Evolutionary conservation across 2,888 invertebrate species (phyloP), one percentile per base, ranked within the genome.

Genomic region (Ectobius pallidus): DNA sequence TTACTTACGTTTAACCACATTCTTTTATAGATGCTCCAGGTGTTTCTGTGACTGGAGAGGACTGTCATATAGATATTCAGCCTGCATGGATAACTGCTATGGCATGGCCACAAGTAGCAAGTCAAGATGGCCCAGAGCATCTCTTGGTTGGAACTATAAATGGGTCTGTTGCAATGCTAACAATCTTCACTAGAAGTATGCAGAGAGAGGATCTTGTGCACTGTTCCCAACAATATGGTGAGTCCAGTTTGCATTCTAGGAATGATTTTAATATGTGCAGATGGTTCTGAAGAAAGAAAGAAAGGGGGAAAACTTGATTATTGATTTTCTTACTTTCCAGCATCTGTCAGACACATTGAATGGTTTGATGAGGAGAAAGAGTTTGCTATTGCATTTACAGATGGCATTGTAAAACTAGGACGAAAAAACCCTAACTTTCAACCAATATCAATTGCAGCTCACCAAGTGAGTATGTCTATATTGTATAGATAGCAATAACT

Each of bases 291-390:
- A n/a, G n/a, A n/a, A n/a, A n/a, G n/a, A n/a, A n/a, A n/a, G n/a
- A n/a, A n/a, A n/a, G n/a, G n/a, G n/a, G n/a, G n/a, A n/a, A n/a
- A n/a, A n/a, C n/a, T n/a, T n/a, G n/a, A n/a, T n/a, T n/a, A n/a
- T n/a, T n/a, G n/a, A 34, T 46, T 20, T 27, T 63, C 68, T 75
- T 65, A 73, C 71, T 79, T 81, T 83, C 16, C 79, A 87, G 87
- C 83, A 42, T 83, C 86, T 71, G 87, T 88, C 22, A 83, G 84
- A 34, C 82, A 85, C 70, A 82, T 89, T 44, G 85, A 85, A 16
- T 89, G 89, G 88, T 83, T 83, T 77, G 83, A 86, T 76, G 87
- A 87, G 78, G 85, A 87, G 65, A 82, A 84, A 72, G 81, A 83
- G 42, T 88, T 87, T 80, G 86, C 86, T 18, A 83, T 88, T 16